A percentile compares a stretch with the other conserved stretches of the same genome.
These are phyloP conservation scores for Florisuga fusca DNA, from an alignment of 2,797 vertebrate species.

Conservation along the genomic window DNA sequence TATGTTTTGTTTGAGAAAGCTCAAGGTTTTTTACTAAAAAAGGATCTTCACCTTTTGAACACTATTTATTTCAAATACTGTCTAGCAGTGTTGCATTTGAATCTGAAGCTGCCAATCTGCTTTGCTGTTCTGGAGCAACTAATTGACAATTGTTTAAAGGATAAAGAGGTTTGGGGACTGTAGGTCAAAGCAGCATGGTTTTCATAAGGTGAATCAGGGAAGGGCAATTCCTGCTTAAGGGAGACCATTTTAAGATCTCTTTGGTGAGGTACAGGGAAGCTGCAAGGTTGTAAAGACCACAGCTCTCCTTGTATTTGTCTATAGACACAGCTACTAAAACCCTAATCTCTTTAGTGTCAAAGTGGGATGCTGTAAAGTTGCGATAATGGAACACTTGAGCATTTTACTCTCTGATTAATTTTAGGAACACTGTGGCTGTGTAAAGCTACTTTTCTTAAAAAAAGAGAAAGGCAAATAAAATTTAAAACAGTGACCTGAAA, in stretches of 20 bases:
- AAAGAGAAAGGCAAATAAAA: neutral
- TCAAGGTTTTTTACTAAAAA: neutral
- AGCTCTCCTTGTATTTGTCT: neutral
- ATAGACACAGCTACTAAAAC: neutral
- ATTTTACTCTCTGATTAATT: neutral
- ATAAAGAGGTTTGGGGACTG: neutral
- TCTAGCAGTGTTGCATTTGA: neutral
- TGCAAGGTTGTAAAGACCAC: neutral
- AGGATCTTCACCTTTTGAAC: conserved; percentile 8
- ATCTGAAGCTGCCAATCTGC: conserved; percentile 15
- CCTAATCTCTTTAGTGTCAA: neutral
- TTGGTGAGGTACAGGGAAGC: neutral
- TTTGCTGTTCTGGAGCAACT: neutral
- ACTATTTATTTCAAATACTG: neutral
- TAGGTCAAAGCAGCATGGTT: neutral
- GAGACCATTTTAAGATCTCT: neutral
- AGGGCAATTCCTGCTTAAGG: neutral
- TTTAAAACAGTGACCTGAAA: neutral
- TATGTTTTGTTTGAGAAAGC: neutral
- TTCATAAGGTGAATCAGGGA: neutral
- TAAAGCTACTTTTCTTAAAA: neutral
- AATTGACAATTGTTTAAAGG: conserved; percentile 7
- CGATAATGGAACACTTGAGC: neutral
- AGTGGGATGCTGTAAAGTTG: neutral
- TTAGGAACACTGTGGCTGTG: neutral